These are phyloP conservation scores for Helicoverpa zea DNA, from an alignment of 1,140 invertebrate genomes.

Conservation along the genomic window DNA sequence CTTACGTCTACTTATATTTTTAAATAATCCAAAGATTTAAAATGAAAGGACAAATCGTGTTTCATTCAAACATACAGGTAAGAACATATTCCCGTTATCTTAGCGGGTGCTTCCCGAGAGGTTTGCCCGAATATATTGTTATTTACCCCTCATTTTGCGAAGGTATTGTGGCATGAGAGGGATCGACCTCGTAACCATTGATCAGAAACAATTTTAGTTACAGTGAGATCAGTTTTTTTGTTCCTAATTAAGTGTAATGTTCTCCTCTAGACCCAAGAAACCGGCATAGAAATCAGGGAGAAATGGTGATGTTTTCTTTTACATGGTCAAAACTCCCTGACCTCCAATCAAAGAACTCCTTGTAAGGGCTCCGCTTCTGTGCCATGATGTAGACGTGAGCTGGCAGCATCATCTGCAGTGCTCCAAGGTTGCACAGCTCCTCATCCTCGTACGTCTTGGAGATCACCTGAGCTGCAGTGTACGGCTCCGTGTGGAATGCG, in stretches of 20 bases:
- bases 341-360: constrained; percentile 84
- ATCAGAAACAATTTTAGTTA: not conserved
- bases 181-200: not conserved
- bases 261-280: not conserved
- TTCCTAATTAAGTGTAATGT: not conserved
- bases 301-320: not conserved
- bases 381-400: constrained; percentile 78
- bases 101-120: not conserved
- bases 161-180: not conserved
- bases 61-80: not conserved
- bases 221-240: not conserved
- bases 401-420: constrained; percentile 80
- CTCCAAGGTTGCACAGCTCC: constrained; percentile 82
- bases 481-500: constrained; percentile 85
- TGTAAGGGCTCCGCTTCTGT: constrained; percentile 84
- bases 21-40: not conserved
- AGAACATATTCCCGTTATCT: not conserved
- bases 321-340: constrained; percentile 43
- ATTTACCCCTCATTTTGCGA: not conserved
- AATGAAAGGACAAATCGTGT: not conserved
- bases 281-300: no score
- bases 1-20: no score
- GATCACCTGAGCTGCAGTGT: constrained; percentile 83
- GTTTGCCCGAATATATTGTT: constrained; percentile 21
- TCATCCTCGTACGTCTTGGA: constrained; percentile 78